Conservation (phyloP, 2,888 invertebrate genomes). For the Cyrtodaria siliqua region DNA sequence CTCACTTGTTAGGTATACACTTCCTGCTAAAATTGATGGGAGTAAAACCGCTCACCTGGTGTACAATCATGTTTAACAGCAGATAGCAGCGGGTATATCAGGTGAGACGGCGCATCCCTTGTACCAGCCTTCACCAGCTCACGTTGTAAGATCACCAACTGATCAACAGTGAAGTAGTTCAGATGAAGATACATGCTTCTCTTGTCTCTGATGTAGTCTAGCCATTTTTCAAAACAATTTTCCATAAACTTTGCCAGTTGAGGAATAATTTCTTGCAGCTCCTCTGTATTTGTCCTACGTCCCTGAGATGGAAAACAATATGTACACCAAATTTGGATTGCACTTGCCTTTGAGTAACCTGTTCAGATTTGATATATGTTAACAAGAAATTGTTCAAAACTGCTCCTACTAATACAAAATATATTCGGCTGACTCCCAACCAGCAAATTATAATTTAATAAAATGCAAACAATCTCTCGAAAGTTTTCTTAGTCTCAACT, state of each 20-base stretch:
- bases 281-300: conserved; percentile 33
- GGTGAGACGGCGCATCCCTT: conserved; percentile 36
- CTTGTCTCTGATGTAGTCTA: conserved; percentile 66
- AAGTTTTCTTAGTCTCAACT: too few relatives aligned
- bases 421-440: too few relatives aligned
- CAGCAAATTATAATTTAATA: too few relatives aligned
- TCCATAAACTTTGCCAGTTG: conserved; percentile 74
- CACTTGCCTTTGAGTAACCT: too few relatives aligned
- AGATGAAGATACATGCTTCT: conserved; percentile 68
- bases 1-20: too few relatives aligned
- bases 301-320: conserved; percentile 33
- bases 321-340: too few relatives aligned
- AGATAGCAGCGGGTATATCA: conserved; percentile 69
- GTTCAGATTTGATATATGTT: too few relatives aligned
- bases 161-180: conserved; percentile 79
- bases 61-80: conserved; percentile 67
- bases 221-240: conserved; percentile 71
- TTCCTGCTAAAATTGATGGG: too few relatives aligned
- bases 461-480: too few relatives aligned
- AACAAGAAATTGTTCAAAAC: too few relatives aligned
- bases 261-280: conserved; percentile 64
- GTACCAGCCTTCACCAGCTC: conserved; percentile 70
- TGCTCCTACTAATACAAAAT: too few relatives aligned
- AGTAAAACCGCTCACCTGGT: conserved; percentile 26
- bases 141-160: conserved; percentile 79